Evolutionary conservation across 2,888 invertebrate species (phyloP), one percentile per base, ranked within the genome.

Genomic region (Hipparchia sbordonii): DNA sequence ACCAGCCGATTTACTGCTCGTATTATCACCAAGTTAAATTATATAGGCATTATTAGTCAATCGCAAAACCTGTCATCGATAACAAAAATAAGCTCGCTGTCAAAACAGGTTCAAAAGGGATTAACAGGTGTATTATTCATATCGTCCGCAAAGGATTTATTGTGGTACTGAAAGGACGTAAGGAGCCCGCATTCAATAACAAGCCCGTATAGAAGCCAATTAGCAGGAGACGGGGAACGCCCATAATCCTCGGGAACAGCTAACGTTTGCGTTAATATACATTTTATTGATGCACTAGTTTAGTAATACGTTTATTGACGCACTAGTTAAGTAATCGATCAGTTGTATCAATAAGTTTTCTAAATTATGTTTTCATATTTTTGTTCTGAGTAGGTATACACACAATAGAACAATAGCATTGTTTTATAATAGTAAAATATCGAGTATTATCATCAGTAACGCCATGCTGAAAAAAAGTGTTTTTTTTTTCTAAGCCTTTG

Each of bases 121-220:
- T 66, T 70, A 61, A 57, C 57, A 62, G 56, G 67, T 63, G 45
- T 13, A 52, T 33, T 57, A 57, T 63, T 66, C 9, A 61, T 69
- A 69, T 6, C 52, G 39, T 60, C 33, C 13, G 56, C 56, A 51
- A 66, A n/a, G 45, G 56, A 39, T 67, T 13, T 45, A 13, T 56
- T 7, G 6, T n/a, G 56, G 39, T n/a, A 39, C 12, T 52, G 57
- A 69, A 61, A 61, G 69, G 52, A 51, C 69, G 59, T 51, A 68
- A 82, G 80, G 80, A 82, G 82, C 91, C 91, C 91, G 91, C 89
- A 91, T 90, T 77, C 79, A 79, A 79, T 82, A 81, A 86, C 81
- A 78, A 83, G 77, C 91, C 91, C 91, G 86, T 87, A 90, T 91
- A 81, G 77, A 78, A 83, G 81, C 78, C 87, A 88, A 90, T 90